phyloP scores from a whole-genome alignment of 2,113 vertebrate species.

The Asarcornis scutulata region DNA sequence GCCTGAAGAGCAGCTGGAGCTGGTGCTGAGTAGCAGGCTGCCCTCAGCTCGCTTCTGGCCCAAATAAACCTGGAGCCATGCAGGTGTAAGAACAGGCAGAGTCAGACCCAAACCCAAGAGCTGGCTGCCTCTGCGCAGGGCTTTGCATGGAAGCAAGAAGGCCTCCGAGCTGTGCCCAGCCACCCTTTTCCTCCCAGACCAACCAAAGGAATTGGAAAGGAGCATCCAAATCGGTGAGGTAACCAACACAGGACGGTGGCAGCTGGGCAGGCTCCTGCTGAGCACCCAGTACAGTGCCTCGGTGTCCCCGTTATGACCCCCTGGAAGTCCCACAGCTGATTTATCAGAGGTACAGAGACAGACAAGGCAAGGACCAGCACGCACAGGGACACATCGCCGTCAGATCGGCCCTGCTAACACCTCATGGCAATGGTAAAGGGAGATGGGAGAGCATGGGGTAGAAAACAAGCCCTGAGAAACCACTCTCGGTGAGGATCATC shows the following conservation, averaged over 20 bases:
- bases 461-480: not conserved
- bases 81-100: not conserved
- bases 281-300: not conserved
- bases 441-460: not conserved
- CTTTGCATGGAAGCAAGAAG: not conserved
- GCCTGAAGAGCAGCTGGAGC: not conserved
- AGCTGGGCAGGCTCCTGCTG: not conserved
- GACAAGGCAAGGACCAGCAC: not conserved
- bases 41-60: not conserved
- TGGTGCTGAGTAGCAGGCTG: not conserved
- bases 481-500: not conserved
- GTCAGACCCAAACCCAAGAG: not conserved
- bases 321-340: not conserved
- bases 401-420: not conserved
- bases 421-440: not conserved
- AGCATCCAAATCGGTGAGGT: not conserved
- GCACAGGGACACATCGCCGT: not conserved
- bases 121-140: not conserved
- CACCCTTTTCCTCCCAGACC: not conserved
- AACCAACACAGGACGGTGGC: not conserved
- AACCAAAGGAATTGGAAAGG: not conserved
- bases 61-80: not conserved
- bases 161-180: fast-evolving
- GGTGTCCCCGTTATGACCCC: not conserved
- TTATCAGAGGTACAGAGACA: not conserved